These are phyloP conservation scores for Lynx canadensis DNA, from an alignment of 2,113 vertebrate genomes.

Conservation along the genomic window DNA sequence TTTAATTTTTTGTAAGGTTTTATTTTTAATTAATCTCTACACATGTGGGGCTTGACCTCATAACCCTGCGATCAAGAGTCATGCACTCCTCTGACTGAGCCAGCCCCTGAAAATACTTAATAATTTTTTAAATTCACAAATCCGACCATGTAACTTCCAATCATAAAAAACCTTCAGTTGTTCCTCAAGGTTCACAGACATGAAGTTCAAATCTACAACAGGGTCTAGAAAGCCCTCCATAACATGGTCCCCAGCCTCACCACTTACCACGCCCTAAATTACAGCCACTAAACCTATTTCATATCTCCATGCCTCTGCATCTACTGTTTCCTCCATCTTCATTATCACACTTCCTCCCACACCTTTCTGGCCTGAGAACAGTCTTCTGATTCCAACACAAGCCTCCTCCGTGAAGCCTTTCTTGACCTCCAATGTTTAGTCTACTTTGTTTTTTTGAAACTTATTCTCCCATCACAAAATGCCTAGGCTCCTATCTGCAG, in stretches of 20 bases:
- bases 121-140: conserved; percentile 12
- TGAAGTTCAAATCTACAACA: background rate
- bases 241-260: background rate
- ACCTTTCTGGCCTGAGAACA: conserved; percentile 1
- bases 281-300: background rate
- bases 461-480: background rate
- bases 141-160: conserved; percentile 4
- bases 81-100: too few species aligned
- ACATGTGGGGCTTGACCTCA: too few species aligned
- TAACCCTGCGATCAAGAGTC: too few species aligned
- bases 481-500: background rate
- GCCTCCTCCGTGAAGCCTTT: conserved; percentile 1
- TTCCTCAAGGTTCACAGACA: conserved; percentile 16
- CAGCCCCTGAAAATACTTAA: background rate
- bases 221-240: background rate
- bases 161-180: background rate
- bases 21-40: too few species aligned
- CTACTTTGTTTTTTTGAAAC: background rate
- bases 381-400: background rate
- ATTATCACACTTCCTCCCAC: background rate
- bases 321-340: conserved; percentile 7
- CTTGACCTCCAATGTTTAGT: conserved; percentile 1
- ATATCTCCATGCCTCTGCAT: background rate
- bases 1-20: too few species aligned
- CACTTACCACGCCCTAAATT: background rate